These are phyloP conservation scores for Gorsachius goisagi DNA, from an alignment of 2,113 vertebrate genomes.

Conservation along the genomic window DNA sequence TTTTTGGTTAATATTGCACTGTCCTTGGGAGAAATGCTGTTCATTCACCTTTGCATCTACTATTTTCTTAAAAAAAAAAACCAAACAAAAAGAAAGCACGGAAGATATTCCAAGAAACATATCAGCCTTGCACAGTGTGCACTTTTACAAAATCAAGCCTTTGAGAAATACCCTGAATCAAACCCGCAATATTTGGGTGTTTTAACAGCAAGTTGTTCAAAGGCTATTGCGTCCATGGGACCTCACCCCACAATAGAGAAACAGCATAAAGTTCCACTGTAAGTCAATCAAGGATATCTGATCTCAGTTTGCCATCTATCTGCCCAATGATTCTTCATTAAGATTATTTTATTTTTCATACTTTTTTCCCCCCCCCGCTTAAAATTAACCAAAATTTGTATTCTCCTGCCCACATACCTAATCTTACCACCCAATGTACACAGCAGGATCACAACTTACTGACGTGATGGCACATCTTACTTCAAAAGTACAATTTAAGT, in stretches of 20 bases:
- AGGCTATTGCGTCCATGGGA: too few relatives aligned
- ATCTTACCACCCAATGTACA: constrained; percentile 64
- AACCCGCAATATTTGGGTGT: background rate
- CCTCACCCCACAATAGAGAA: background rate
- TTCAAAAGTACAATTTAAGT: background rate
- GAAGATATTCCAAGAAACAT: background rate
- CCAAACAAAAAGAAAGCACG: background rate
- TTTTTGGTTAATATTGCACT: background rate
- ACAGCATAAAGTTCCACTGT: background rate
- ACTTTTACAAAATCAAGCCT: background rate
- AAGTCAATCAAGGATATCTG: background rate
- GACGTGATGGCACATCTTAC: background rate
- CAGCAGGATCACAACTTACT: constrained; percentile 45
- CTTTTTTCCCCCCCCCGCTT: background rate
- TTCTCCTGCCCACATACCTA: background rate
- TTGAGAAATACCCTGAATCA: background rate
- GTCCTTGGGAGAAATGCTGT: background rate
- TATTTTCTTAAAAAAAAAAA: background rate
- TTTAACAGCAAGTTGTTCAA: background rate
- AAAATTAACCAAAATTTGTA: background rate
- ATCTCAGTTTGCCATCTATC: background rate
- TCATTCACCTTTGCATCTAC: background rate
- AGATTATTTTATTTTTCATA: background rate
- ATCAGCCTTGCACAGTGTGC: background rate
- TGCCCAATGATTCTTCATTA: background rate